Percentiles rank a stretch among this genome's conserved stretches.
Conservation (phyloP, 53 echinoderm and acorn worm species). For the Hippasteria phrygiana region DNA sequence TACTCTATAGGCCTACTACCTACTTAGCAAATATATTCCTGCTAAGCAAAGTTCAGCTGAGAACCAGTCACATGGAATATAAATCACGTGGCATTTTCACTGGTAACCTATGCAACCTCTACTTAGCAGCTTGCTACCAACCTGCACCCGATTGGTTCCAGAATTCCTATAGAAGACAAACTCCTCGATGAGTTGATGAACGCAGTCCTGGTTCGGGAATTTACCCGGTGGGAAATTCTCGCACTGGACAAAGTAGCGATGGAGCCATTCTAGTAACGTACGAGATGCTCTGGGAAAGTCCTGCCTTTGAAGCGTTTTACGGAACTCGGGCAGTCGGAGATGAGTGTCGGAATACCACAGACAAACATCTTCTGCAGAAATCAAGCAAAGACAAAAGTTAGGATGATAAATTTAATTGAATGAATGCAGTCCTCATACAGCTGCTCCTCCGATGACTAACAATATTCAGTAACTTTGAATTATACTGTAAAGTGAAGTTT, state of each 20-base stretch:
- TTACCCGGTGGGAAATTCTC: constrained; percentile 88
- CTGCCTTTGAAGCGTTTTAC: constrained; percentile 68
- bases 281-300: constrained; percentile 82
- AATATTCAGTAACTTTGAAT: too few species aligned
- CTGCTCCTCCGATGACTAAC: too few species aligned
- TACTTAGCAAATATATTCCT: too few species aligned
- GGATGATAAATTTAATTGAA: background rate
- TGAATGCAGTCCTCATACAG: background rate
- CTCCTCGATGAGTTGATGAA: constrained; percentile 82
- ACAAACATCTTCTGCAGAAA: constrained; percentile 70
- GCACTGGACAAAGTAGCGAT: constrained; percentile 87
- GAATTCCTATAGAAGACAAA: constrained; percentile 84
- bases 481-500: too few species aligned
- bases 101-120: too few species aligned
- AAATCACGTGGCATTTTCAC: too few species aligned
- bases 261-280: constrained; percentile 79
- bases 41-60: too few species aligned
- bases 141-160: constrained; percentile 48
- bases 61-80: too few species aligned
- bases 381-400: background rate
- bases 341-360: constrained; percentile 91
- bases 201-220: constrained; percentile 86
- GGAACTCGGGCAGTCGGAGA: constrained; percentile 76
- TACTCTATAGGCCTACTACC: too few species aligned
- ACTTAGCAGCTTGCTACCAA: background rate